phyloP scores from a whole-genome alignment of 2,113 vertebrate species.

The Nettapus auritus region DNA sequence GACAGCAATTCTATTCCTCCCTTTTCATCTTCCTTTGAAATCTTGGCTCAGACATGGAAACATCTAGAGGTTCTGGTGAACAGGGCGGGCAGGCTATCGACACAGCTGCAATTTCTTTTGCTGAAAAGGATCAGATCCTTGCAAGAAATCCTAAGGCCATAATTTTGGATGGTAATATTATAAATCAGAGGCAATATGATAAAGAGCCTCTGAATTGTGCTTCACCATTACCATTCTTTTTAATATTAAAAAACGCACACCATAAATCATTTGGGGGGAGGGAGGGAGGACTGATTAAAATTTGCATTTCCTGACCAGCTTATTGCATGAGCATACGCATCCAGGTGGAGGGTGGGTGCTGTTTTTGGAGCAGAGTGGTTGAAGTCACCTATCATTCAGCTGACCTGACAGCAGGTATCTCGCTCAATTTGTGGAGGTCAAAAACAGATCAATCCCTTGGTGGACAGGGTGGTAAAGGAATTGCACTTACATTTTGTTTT shows the following conservation, averaged over 20 bases:
- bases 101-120: not conserved
- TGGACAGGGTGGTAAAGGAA: not conserved
- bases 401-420: not conserved
- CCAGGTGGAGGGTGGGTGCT: not conserved
- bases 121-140: not conserved
- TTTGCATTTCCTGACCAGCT: not conserved
- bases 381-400: not conserved
- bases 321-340: not conserved
- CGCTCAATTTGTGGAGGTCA: not conserved
- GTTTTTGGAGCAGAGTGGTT: not conserved
- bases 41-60: not conserved
- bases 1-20: too few species aligned
- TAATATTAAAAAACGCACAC: not conserved
- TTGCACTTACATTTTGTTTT: not conserved
- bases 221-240: not conserved
- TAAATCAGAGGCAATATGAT: not conserved
- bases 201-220: not conserved
- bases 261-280: not conserved
- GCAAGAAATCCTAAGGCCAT: not conserved
- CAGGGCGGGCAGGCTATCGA: not conserved
- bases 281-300: not conserved
- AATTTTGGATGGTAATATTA: not conserved
- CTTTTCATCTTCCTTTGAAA: not conserved
- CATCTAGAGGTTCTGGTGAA: not conserved
- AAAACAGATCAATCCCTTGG: not conserved